phyloP scores from a whole-genome alignment of 1,140 invertebrate genomes.

The Drosophila serrata region DNA sequence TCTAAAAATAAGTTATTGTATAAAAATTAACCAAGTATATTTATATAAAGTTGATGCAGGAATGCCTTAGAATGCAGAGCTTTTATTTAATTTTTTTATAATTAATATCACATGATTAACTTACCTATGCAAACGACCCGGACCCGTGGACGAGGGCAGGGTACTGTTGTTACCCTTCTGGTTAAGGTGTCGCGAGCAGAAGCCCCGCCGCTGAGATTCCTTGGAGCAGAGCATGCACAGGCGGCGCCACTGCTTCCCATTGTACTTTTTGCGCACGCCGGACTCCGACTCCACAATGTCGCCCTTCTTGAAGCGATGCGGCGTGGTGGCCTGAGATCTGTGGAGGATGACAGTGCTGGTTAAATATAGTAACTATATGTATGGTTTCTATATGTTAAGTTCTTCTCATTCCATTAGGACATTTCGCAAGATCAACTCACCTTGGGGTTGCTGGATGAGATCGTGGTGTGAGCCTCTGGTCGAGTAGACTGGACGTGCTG shows the following conservation, averaged over 20 bases:
- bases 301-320: slow-evolving; percentile 99
- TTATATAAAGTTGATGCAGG: too few relatives aligned
- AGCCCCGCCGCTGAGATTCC: slow-evolving; percentile 98
- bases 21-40: too few relatives aligned
- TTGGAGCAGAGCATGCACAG: slow-evolving; percentile 97
- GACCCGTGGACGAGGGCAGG: slow-evolving; percentile 78
- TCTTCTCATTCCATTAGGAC: too few relatives aligned
- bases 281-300: slow-evolving; percentile 98
- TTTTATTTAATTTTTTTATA: not conserved
- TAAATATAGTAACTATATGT: slow-evolving; percentile 3
- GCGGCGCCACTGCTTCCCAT: slow-evolving; percentile 99
- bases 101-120: not conserved
- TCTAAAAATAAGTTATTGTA: too few relatives aligned
- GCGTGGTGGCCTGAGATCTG: slow-evolving; percentile 95
- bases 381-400: not conserved
- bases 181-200: slow-evolving; percentile 97
- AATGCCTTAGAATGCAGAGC: not conserved
- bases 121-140: slow-evolving; percentile 81
- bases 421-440: slow-evolving; percentile 73
- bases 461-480: slow-evolving; percentile 93
- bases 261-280: slow-evolving; percentile 99
- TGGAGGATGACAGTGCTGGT: slow-evolving; percentile 45
- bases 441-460: slow-evolving; percentile 95
- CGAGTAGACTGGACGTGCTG: slow-evolving; percentile 93
- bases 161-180: slow-evolving; percentile 81